Evolutionary conservation across 92 coral and sea anemone species (phyloP), one percentile per base, ranked within the genome.

Genomic region (Montipora capitata): DNA sequence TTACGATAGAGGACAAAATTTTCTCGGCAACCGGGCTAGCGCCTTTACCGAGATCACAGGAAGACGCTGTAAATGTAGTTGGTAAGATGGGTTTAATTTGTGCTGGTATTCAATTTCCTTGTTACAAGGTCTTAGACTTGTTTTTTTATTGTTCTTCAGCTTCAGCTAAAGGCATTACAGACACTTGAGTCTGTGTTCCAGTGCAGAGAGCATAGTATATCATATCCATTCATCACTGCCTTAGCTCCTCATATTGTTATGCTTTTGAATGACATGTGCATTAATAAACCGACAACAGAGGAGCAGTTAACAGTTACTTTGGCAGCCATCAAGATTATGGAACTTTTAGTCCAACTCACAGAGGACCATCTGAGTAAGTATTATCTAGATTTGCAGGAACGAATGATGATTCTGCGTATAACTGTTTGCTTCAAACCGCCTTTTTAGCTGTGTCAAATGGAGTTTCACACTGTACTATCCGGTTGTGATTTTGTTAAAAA

Each of bases 201-300:
- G 85, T 98, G 96, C 84, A 92, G 95, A 51, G 98, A 98, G 45
- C 94, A 74, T 18, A 62, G 92, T 49, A 84, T 96, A 16, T 79
- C 97, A 40, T 89, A 88, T 10, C 98, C 98, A 2, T 98, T 96
- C 67, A 98, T 98, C 42, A 98, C 91, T 45, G 90, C 97, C 3
- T 77, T 98, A 39, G 99, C 98, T 2, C 99, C 99, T 17, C 98
- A 94, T 57, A 84, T 98, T 59, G 95, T 98, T 62, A 87, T 95
- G 91, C 78, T 98, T 67, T 91, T 98, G 41, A 93, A 98, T 64
- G 92, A 98, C 48, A 92, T 93, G 44, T 93, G 98, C 61, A 91
- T 94, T n/a, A 89, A 87, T 68, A 90, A 91, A 80, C 98, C 98
- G 51, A 52, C 93, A 3, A 96, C 83, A 13, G 98, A 96, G n/a